These are phyloP conservation scores for Mermis nigrescens DNA, from an alignment of 2,888 invertebrate species.

Conservation along the genomic window DNA sequence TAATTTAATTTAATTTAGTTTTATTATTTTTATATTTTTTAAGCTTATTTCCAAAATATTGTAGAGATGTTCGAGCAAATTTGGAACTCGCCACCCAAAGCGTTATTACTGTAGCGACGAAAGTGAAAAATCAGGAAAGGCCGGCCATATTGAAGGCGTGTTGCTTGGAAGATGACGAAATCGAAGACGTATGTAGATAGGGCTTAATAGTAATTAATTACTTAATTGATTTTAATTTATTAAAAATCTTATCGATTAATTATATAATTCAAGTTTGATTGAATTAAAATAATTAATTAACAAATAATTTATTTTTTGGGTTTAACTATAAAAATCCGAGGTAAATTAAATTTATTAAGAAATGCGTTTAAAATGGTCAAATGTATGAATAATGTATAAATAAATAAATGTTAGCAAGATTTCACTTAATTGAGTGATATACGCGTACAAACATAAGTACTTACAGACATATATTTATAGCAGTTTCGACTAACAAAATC, in stretches of 20 bases:
- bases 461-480: too few species aligned
- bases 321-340: too few species aligned
- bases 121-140: slow-evolving; percentile 26
- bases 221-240: not conserved
- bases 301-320: too few species aligned
- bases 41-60: slow-evolving; percentile 16
- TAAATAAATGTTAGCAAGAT: too few species aligned
- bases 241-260: not conserved
- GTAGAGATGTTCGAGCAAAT: slow-evolving; percentile 66
- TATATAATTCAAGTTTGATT: too few species aligned
- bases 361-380: too few species aligned
- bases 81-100: slow-evolving; percentile 64
- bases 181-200: not conserved
- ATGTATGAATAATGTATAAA: too few species aligned
- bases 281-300: too few species aligned
- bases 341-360: too few species aligned
- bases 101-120: slow-evolving; percentile 40
- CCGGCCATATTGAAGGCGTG: not conserved
- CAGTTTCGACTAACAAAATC: too few species aligned
- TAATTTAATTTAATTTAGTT: not conserved
- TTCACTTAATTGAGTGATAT: too few species aligned
- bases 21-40: not conserved
- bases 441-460: too few species aligned
- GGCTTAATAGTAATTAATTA: not conserved
- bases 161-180: not conserved